Conservation (phyloP, 2,113 vertebrate genomes). For the Gnathonemus longibarbis region DNA sequence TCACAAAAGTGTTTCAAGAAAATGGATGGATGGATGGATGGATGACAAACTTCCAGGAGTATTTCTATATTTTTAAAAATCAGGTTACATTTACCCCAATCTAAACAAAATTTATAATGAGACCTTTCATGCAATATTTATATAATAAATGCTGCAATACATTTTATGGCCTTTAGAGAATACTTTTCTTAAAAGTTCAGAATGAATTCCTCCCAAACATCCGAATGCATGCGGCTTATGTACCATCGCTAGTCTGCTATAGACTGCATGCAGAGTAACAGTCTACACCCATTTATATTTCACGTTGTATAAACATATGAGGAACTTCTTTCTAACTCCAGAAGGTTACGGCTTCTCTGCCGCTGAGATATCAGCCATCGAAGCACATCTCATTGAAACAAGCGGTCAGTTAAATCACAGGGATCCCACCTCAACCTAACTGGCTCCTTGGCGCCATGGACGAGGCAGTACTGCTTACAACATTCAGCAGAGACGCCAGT, state of each 20-base stretch:
- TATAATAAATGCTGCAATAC: not conserved
- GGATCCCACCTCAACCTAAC: not conserved
- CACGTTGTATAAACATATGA: not conserved
- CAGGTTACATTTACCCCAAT: not conserved
- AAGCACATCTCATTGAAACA: not conserved
- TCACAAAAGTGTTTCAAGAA: not conserved
- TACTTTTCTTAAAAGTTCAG: not conserved
- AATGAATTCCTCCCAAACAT: not conserved
- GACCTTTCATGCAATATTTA: not conserved
- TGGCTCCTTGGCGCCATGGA: not conserved
- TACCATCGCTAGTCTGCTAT: not conserved
- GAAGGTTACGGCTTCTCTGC: not conserved
- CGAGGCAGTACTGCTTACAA: not conserved
- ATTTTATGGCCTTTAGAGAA: not conserved
- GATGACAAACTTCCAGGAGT: not conserved
- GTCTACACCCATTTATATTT: not conserved
- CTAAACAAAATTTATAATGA: not conserved
- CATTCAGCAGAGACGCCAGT: not conserved
- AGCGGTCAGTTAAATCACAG: not conserved
- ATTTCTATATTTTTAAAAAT: not conserved
- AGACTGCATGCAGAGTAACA: not conserved
- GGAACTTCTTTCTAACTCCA: not conserved
- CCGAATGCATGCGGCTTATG: not conserved
- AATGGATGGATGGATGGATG: not conserved
- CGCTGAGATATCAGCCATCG: not conserved